These are phyloP conservation scores for Scylla paramamosain DNA, from an alignment of 1,140 invertebrate genomes.

Conservation along the genomic window DNA sequence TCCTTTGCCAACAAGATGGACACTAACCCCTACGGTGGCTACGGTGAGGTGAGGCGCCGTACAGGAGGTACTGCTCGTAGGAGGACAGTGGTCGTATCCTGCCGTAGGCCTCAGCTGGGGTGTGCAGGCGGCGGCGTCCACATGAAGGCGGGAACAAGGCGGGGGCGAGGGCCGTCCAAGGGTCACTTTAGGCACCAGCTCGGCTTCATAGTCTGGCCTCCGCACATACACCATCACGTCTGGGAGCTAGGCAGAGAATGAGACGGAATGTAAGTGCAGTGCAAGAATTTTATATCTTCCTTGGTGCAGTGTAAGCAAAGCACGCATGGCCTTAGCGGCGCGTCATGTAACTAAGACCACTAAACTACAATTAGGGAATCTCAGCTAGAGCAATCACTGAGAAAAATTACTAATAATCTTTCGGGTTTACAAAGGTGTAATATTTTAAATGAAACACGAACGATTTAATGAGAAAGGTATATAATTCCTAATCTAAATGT, in stretches of 20 bases:
- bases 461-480: too few species aligned
- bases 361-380: not conserved
- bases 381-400: too few species aligned
- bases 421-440: too few species aligned
- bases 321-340: not conserved
- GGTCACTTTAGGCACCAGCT: not conserved
- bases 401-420: too few species aligned
- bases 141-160: conserved; percentile 17
- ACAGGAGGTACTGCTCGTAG: conserved; percentile 23
- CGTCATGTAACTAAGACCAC: not conserved
- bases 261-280: not conserved
- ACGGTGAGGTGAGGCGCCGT: conserved; percentile 35
- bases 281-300: not conserved
- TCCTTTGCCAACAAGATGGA: not conserved
- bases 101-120: not conserved
- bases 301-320: not conserved
- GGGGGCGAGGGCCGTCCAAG: not conserved
- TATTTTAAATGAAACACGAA: too few species aligned
- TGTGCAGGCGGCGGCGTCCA: not conserved
- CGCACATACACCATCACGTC: not conserved
- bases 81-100: not conserved
- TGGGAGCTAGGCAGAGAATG: not conserved
- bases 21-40: conserved; percentile 28
- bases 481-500: too few species aligned
- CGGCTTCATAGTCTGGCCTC: not conserved